Conservation (phyloP, 2,797 vertebrate genomes). For the Notamacropus eugenii region DNA sequence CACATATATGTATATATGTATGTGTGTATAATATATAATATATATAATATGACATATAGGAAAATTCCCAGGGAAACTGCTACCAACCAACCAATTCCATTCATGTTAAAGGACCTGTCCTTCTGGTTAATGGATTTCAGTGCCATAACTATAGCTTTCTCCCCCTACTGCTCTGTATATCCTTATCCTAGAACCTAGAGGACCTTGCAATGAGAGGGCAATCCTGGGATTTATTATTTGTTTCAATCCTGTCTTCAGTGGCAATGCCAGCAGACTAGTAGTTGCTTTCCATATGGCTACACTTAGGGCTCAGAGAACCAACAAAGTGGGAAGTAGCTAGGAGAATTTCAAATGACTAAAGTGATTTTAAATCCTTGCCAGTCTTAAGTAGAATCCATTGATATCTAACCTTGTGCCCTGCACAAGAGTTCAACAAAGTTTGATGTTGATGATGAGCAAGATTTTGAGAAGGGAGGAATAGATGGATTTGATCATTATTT, state of each 20-base stretch:
- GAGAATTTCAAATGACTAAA: neutral
- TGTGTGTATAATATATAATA: no score
- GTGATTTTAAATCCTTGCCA: neutral
- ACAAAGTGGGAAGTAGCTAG: neutral
- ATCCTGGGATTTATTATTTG: slow-evolving; percentile 3
- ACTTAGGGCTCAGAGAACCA: neutral
- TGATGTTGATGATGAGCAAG: neutral
- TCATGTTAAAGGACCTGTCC: neutral
- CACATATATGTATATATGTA: neutral
- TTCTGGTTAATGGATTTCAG: neutral
- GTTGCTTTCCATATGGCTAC: neutral
- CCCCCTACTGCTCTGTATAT: neutral
- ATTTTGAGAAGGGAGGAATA: neutral
- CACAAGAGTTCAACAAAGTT: neutral
- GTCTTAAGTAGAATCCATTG: neutral
- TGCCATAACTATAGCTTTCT: neutral
- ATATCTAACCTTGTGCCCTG: neutral
- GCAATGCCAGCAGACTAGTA: neutral
- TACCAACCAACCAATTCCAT: neutral
- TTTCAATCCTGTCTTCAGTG: neutral
- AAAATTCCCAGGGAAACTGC: neutral
- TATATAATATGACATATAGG: neutral
- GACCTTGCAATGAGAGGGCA: slow-evolving; percentile 2
- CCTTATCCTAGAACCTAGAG: slow-evolving; percentile 18
- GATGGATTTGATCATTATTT: neutral